Base-by-base conservation (phyloP, 2,113 vertebrate genomes). In the Ictalurus furcatus region DNA sequence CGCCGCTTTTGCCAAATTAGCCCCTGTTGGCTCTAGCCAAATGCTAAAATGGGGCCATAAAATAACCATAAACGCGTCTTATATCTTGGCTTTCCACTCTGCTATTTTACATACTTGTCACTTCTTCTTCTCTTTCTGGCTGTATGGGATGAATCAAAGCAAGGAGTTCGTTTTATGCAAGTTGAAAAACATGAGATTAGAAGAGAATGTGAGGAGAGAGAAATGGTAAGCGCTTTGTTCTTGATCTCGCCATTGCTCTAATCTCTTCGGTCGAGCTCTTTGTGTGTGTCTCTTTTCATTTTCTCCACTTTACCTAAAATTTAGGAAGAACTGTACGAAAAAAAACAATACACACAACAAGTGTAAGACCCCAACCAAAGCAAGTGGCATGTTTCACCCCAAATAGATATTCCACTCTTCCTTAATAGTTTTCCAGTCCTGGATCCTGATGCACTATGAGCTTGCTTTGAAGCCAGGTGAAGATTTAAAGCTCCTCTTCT, bases 151-250 rank as follows among this genome's bases (percentile, higher is more conserved):
- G 84, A 93, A 90, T 92, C 92, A 92, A 93, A 92, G 89, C 89
- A 91, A 89, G 93, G 90, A 94, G 92, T 95, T 93, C 94, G 87
- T 91, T 91, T 85, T n/a, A 89, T 90, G 91, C 87, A 87, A 84
- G 89, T 34, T 85, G 78, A 88, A 30, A 63, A 85, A 85, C 58
- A 92, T 19, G 63, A 56, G 67, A 91, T 82, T 37, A 74, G 30
- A 90, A 80, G 73, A 67, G 37, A 89, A 88, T 63, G 81, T 85
- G 90, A 44, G 40, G 81, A 90, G 88, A 80, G 44, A 85, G 88
- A 89, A 88, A 86, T 86, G 86, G 69, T 86, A 89, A 89, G 54
- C 71, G 56, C 90, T 91, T 89, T 91, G 89, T 91, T 91, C 76
- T 78, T 92, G 92, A 92, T 94, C 91, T 94, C 89, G 88, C 79